phyloP scores from a whole-genome alignment of 2,888 invertebrate genomes.

The Campoplex capitator region DNA sequence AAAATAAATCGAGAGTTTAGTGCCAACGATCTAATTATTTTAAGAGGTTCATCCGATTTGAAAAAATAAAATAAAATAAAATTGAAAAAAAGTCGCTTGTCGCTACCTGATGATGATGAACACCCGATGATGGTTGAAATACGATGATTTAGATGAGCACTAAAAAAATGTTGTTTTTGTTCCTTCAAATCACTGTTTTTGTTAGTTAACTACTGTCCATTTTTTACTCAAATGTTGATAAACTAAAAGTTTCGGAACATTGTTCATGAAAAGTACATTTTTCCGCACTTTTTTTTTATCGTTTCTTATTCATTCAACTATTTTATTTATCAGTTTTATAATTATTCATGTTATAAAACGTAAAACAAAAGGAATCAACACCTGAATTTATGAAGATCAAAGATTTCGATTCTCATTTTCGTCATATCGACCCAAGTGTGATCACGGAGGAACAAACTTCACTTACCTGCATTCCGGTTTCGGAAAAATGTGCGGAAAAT shows the following conservation, averaged over 20 bases:
- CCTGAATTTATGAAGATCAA: not conserved
- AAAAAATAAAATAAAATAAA: not conserved
- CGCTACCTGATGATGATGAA: not conserved
- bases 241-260: too few relatives aligned
- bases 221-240: too few relatives aligned
- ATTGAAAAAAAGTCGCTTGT: not conserved
- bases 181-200: too few relatives aligned
- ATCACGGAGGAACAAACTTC: too few relatives aligned
- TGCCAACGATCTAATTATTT: not conserved
- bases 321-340: not conserved
- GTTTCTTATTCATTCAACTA: too few relatives aligned
- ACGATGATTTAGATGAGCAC: too few relatives aligned
- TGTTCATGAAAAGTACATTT: too few relatives aligned
- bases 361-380: not conserved
- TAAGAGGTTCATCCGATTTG: not conserved
- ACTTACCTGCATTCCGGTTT: too few relatives aligned
- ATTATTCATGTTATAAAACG: not conserved
- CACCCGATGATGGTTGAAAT: not conserved
- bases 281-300: too few relatives aligned
- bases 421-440: not conserved
- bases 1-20: constrained; percentile 7
- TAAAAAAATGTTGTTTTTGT: too few relatives aligned
- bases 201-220: too few relatives aligned
- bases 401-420: not conserved
- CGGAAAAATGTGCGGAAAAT: too few relatives aligned